These are phyloP conservation scores for Ectropis crepuscularia DNA, from an alignment of 2,888 invertebrate genomes.

Conservation along the genomic window DNA sequence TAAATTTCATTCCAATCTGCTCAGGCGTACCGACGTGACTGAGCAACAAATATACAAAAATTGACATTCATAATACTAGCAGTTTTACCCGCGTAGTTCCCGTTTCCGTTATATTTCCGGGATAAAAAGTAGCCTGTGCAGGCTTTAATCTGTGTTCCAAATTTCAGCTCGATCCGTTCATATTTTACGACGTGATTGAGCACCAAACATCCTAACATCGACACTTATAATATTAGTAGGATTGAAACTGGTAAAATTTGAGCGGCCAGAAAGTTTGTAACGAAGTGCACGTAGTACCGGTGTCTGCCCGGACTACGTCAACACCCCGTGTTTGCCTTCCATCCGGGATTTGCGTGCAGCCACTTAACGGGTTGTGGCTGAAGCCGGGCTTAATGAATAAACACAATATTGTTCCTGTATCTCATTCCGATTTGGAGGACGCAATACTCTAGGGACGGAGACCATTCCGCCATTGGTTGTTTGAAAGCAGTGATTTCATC, in stretches of 20 bases:
- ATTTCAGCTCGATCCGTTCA: too few species aligned
- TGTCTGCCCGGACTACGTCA: slow-evolving; percentile 42
- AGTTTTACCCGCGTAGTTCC: too few species aligned
- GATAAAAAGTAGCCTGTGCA: too few species aligned
- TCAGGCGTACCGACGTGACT: too few species aligned
- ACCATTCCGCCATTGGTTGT: neutral
- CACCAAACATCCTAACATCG: too few species aligned
- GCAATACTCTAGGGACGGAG: neutral
- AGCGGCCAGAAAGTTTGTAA: neutral
- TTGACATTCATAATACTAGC: too few species aligned
- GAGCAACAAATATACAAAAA: too few species aligned
- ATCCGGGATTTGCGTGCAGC: slow-evolving; percentile 57
- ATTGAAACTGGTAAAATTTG: neutral
- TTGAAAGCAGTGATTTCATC: too few species aligned
- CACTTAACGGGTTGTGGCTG: slow-evolving; percentile 42
- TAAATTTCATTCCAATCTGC: too few species aligned
- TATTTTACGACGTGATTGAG: too few species aligned
- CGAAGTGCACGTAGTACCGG: slow-evolving; percentile 1
- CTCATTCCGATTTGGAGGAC: slow-evolving; percentile 15
- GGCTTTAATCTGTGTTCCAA: too few species aligned
- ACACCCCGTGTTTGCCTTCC: slow-evolving; percentile 62
- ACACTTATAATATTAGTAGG: neutral
- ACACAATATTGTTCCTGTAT: slow-evolving; percentile 25
- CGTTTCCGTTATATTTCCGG: too few species aligned
- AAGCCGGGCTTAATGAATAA: slow-evolving; percentile 25